phyloP scores from a whole-genome alignment of 2,888 invertebrate genomes.

The Nomada fucata region DNA sequence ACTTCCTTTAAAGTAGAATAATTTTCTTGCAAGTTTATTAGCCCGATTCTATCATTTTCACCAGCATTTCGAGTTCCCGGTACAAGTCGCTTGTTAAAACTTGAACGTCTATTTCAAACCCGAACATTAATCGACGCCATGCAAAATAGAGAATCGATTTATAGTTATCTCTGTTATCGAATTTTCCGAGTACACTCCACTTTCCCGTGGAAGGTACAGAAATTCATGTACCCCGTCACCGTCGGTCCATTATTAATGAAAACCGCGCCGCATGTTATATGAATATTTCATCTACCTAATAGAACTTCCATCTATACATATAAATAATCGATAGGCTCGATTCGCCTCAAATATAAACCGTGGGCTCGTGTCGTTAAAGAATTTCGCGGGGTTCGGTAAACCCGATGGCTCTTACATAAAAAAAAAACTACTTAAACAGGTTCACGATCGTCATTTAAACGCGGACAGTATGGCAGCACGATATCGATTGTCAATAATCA shows the following conservation, averaged over 20 bases:
- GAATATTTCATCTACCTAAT: not conserved
- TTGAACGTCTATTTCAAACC: too few species aligned
- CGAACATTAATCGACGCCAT: too few species aligned
- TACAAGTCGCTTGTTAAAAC: too few species aligned
- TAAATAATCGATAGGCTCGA: not conserved
- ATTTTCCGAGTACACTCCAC: too few species aligned
- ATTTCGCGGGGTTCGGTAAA: conserved; percentile 24
- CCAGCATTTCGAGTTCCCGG: too few species aligned
- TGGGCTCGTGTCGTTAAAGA: not conserved
- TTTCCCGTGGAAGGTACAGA: not conserved
- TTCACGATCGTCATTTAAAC: conserved; percentile 62
- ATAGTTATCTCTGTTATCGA: too few species aligned
- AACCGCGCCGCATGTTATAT: not conserved
- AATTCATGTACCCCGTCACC: not conserved
- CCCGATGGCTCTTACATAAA: conserved; percentile 1
- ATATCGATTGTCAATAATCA: conserved; percentile 80
- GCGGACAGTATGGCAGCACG: conserved; percentile 42
- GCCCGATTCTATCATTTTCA: too few species aligned
- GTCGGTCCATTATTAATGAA: not conserved
- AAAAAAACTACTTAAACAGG: conserved; percentile 41
- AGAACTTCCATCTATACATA: not conserved
- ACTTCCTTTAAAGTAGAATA: not conserved
- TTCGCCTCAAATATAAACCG: not conserved
- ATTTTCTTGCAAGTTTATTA: conserved; percentile 2
- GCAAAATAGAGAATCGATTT: too few species aligned